phyloP scores from a whole-genome alignment of 1,140 invertebrate species.

The Apis mellifera region Amel_HAv3.1 CM009943.2:5844001-5844500 shows the following conservation, averaged over 20 bases:
- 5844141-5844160: neutral
- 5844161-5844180: neutral
- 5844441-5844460: neutral
- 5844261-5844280: too few species aligned
- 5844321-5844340: neutral
- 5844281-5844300: too few species aligned
- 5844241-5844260: too few species aligned
- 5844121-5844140: too few species aligned
- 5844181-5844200: too few species aligned
- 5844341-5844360: neutral
- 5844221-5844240: too few species aligned
- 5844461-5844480: constrained; percentile 4
- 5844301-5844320: too few species aligned
- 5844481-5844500: constrained; percentile 50
- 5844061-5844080: neutral
- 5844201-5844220: too few species aligned
- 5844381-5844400: neutral
- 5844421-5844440: neutral
- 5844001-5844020: neutral
- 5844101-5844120: neutral
- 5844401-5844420: neutral
- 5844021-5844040: constrained; percentile 3
- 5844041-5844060: neutral
- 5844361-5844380: too few species aligned
- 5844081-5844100: neutral